Base-by-base conservation (phyloP, 2,113 vertebrate species). In the Struthio camelus region DNA sequence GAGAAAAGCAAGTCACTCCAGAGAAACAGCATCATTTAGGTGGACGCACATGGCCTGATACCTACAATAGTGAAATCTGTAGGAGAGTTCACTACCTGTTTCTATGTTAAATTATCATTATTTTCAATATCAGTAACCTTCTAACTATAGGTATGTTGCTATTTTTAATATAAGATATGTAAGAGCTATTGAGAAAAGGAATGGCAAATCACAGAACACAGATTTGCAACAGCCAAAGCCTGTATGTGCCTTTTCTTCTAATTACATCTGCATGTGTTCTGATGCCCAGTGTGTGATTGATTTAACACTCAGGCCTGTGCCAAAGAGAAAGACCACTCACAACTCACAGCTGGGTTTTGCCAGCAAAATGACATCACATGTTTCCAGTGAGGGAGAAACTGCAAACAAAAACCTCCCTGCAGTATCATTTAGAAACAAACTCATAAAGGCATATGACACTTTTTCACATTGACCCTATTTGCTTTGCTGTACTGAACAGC, bases 311-410 rank as follows among this genome's bases (percentile, higher is more conserved):
- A 48, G 80, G 40, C 61, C 22, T 50, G 93, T 75, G 32, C 64
- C 89, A 82, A 87, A 67, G 38, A 91, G 22, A 34, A 24, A 71
- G 59, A 42, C 64, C 71, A 48, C 89, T 87, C 53, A 91, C 78
- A 87, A 62, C 70, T 76, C 87, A 76, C 67, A 76, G 34, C 59
- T 95, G 66, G 38, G 27, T 65, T 92, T 88, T 94, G 32, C 62
- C 92, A 87, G 67, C 54, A 93, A 95, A 71, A 67, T 86, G 44
- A 54, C 82, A 84, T 84, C 69, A 48, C 83, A 59, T 92, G 58
- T 85, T 92, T 95, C 81, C 78, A 75, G 90, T 70, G 4, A 83
- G 16, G 64, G 44, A 28, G 87, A 40, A 96, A 88, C 34, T 11
- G 34, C 65, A 83, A 30, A 76, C 53, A 67, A 70, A 48, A 87